Base-by-base conservation (phyloP, 2,113 vertebrate genomes). In the Progne subis region DNA sequence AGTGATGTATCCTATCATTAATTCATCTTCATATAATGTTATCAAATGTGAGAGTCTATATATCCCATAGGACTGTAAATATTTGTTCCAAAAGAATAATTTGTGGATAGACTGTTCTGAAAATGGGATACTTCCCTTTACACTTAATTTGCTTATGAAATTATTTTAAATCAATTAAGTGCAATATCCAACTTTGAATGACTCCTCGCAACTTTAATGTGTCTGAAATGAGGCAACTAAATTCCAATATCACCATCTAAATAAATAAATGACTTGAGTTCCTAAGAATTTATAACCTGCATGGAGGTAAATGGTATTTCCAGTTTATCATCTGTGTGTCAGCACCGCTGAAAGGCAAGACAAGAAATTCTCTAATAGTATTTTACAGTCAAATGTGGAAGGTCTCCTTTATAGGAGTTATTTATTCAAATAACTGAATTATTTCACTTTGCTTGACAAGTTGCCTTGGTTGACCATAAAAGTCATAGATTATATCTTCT, bases 351-450 rank as follows among this genome's bases (percentile, higher is more conserved):
- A 80, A 96, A 94, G 81, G 41, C 60, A 92, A 82, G 50, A 78
- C 37, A 47, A 56, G 64, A 61, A 65, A 78, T 68, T 60, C 41
- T 89, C 89, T 85, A 82, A 56, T 49, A 72, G 16, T 43, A 44
- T 85, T 92, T 95, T 92, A 69, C 41, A 76, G 41, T 64, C 34
- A 84, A 43, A 67, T 70, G 55, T 3, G 4, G 25, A 83, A 61
- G 70, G 10, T 67, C 32, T 83, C 18, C 39, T 96, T 95, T 79
- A 70, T 65, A 64, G 12, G 46, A 53, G 43, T 76, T 88, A 67
- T 49, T 85, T 91, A 83, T 93, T 94, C 16, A 64, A 94, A 82
- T 83, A 89, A 83, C 43, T 89, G 75, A 87, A 75, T 92, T 95
- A 78, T n/a, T 67, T 86, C 37, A 59, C 29, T 81, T 96, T 89